A percentile compares a stretch with the other conserved stretches of the same genome.
These are phyloP conservation scores for Gorsachius magnificus DNA, from an alignment of 2,797 vertebrate genomes.

Conservation along the genomic window DNA sequence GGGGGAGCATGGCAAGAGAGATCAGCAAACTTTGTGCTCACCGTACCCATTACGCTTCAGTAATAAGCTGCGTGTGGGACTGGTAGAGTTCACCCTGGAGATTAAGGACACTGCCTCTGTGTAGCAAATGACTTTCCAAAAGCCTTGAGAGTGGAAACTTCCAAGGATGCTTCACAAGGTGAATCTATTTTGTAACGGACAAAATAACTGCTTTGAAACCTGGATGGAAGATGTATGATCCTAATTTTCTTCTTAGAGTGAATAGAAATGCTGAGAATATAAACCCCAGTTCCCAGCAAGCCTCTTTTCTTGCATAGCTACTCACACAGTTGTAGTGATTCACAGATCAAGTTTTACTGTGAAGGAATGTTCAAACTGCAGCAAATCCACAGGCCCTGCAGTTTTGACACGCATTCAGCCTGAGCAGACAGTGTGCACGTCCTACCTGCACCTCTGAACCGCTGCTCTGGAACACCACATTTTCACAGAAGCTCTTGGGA, in stretches of 20 bases:
- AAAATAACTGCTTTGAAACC: background rate
- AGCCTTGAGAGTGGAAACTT: background rate
- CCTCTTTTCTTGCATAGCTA: background rate
- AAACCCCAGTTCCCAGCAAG: background rate
- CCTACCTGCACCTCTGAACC: background rate
- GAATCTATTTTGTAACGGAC: background rate
- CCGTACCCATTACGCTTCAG: background rate
- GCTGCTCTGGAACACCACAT: accelerated
- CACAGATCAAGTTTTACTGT: background rate
- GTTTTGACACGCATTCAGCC: background rate
- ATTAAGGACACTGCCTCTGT: background rate
- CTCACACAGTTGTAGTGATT: background rate
- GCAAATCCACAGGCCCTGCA: background rate
- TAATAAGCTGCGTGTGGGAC: background rate
- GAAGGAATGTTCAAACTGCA: background rate
- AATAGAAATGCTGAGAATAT: background rate
- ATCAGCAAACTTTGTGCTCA: background rate
- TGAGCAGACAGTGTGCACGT: background rate
- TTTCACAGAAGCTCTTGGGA: background rate
- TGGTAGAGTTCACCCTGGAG: background rate
- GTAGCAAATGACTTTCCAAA: background rate
- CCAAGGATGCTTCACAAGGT: background rate
- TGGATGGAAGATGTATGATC: background rate
- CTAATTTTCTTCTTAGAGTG: background rate
- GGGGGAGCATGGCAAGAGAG: background rate